A percentile compares a stretch with the other conserved stretches of the same genome.
Conservation (phyloP, 2,888 invertebrate genomes). For the Apamea sordens region DNA sequence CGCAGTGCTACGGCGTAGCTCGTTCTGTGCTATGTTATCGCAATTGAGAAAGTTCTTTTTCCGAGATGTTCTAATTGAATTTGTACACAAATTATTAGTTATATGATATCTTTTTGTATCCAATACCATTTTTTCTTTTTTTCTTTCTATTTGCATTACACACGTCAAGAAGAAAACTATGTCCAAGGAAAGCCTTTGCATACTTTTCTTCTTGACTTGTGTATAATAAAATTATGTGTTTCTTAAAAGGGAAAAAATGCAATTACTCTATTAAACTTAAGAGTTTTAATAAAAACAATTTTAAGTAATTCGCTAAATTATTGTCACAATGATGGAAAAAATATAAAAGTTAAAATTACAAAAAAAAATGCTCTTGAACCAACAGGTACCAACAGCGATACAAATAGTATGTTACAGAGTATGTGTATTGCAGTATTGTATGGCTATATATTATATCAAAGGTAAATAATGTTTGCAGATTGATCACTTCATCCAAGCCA, state of each 20-base stretch:
- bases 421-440: too few relatives aligned
- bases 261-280: background rate
- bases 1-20: conserved; percentile 28
- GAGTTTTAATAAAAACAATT: background rate
- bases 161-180: too few relatives aligned
- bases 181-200: too few relatives aligned
- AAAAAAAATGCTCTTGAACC: too few relatives aligned
- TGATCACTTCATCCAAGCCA: conserved; percentile 92
- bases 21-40: background rate
- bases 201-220: background rate
- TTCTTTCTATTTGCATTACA: background rate
- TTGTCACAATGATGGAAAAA: too few relatives aligned
- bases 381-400: too few relatives aligned
- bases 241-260: background rate
- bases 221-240: background rate
- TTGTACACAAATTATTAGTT: too few relatives aligned
- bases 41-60: background rate
- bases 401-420: too few relatives aligned
- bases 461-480: conserved; percentile 83
- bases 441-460: background rate
- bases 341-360: too few relatives aligned
- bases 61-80: background rate
- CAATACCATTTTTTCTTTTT: background rate
- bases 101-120: too few relatives aligned
- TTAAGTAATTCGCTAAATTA: background rate